phyloP scores from a whole-genome alignment of 2,888 invertebrate genomes.

The Leptarthrus brevirostris region DNA sequence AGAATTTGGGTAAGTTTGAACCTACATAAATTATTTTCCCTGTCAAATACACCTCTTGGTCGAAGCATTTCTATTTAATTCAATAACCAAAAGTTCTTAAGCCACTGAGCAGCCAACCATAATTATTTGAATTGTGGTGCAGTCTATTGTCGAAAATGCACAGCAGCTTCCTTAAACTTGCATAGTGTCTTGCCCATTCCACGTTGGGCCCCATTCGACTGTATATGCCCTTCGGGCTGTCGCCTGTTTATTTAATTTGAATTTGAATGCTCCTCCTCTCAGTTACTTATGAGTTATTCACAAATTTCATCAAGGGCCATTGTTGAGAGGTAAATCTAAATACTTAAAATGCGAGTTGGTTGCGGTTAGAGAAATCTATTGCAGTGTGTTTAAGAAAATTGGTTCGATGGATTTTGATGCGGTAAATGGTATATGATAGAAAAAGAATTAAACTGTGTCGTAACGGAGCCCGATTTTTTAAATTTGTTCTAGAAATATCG shows the following conservation, averaged over 20 bases:
- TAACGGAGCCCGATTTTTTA: no score
- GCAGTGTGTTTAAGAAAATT: no score
- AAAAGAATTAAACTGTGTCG: no score
- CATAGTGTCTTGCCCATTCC: neutral
- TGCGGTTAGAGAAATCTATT: no score
- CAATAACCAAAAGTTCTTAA: constrained; percentile 19
- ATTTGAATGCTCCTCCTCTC: constrained; percentile 43
- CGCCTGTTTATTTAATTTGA: constrained; percentile 46
- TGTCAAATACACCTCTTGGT: constrained; percentile 18
- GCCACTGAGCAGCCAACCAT: neutral
- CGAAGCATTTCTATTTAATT: neutral
- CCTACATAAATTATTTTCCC: constrained; percentile 36
- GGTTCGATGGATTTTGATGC: no score
- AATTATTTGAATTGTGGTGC: constrained; percentile 13
- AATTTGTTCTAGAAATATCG: no score
- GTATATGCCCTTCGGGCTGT: neutral
- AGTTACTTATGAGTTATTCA: constrained; percentile 46
- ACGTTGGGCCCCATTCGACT: neutral
- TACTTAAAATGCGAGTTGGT: no score
- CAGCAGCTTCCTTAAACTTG: neutral
- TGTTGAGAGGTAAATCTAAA: no score
- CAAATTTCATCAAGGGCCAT: constrained; percentile 41
- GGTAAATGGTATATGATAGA: no score
- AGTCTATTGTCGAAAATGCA: constrained; percentile 23
- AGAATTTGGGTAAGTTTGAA: constrained; percentile 24